These are phyloP conservation scores for Chascanopsetta lugubris DNA, from an alignment of 2,113 vertebrate species.

Conservation along the genomic window DNA sequence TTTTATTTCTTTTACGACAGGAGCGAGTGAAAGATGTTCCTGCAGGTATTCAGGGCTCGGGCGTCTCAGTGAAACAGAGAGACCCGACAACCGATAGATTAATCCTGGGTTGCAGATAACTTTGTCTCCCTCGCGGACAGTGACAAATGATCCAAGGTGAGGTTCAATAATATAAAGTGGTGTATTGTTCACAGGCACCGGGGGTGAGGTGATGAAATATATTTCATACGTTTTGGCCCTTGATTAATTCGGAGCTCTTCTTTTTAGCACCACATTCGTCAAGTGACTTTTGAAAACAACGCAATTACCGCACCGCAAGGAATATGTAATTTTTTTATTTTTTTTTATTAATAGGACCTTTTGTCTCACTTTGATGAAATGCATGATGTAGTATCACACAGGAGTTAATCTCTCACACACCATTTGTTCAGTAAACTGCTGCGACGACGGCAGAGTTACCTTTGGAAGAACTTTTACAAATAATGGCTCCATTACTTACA, in stretches of 20 bases:
- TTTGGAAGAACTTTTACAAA: slow-evolving; percentile 19
- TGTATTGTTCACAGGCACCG: slow-evolving; percentile 24
- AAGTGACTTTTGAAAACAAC: slow-evolving; percentile 26
- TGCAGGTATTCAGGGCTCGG: slow-evolving; percentile 21
- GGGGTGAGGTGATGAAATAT: slow-evolving; percentile 39
- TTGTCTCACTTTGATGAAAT: slow-evolving; percentile 29
- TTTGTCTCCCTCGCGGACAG: slow-evolving; percentile 39
- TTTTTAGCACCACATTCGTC: slow-evolving; percentile 44
- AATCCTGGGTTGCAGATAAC: slow-evolving; percentile 30
- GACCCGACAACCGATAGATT: slow-evolving; percentile 15
- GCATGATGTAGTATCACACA: slow-evolving; percentile 1
- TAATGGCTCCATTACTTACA: slow-evolving; percentile 24
- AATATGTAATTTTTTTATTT: slow-evolving; percentile 33
- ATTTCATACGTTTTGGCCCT: slow-evolving; percentile 20
- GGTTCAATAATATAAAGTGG: slow-evolving; percentile 41
- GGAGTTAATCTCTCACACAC: slow-evolving; percentile 30
- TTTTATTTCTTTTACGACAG: no score
- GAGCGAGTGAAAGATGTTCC: slow-evolving; percentile 9
- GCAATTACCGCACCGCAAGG: slow-evolving; percentile 2
- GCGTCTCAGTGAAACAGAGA: slow-evolving; percentile 18
- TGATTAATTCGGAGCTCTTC: slow-evolving; percentile 46
- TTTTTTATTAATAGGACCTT: slow-evolving; percentile 12
- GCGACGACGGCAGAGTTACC: neutral
- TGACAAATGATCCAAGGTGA: slow-evolving; percentile 48
- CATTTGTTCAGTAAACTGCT: slow-evolving; percentile 14